These are phyloP conservation scores for Noctua pronuba DNA, from an alignment of 2,888 invertebrate genomes.

Conservation along the genomic window DNA sequence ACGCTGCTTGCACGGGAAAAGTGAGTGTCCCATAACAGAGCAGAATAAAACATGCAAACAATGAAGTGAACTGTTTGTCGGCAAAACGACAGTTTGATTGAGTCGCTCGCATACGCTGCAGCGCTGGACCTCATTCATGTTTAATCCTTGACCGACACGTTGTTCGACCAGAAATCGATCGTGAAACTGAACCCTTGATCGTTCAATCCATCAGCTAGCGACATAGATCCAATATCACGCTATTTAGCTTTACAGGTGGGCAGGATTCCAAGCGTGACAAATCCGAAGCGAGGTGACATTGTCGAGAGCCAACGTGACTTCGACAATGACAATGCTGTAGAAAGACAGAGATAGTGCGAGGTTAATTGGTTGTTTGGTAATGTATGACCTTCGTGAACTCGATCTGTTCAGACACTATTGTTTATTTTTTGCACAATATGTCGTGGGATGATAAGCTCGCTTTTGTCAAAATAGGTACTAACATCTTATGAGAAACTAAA, in stretches of 20 bases:
- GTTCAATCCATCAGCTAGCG: conserved; percentile 48
- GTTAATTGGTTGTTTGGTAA: conserved; percentile 57
- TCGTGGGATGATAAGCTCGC: conserved; percentile 10
- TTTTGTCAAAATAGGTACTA: conserved; percentile 1
- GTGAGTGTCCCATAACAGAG: conserved; percentile 15
- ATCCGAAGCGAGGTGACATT: conserved; percentile 44
- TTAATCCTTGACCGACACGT: conserved; percentile 58
- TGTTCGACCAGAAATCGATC: conserved; percentile 42
- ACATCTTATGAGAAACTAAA: not conserved
- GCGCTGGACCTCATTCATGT: conserved; percentile 36
- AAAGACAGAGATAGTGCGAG: conserved; percentile 46
- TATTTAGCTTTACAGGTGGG: conserved; percentile 57
- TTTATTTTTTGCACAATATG: conserved; percentile 24
- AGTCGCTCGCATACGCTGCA: conserved; percentile 36
- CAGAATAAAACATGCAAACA: conserved; percentile 30
- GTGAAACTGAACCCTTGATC: conserved; percentile 40
- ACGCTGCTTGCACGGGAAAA: not conserved
- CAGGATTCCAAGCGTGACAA: conserved; percentile 58
- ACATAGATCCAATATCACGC: conserved; percentile 56
- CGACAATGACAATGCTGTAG: conserved; percentile 43
- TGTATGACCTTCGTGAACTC: conserved; percentile 45
- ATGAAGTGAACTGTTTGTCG: conserved; percentile 42
- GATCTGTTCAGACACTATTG: conserved; percentile 25
- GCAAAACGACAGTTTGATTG: conserved; percentile 47
- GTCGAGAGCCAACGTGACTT: conserved; percentile 26